Base-by-base conservation (phyloP, 2,888 invertebrate genomes). In the Pelosia muscerda region DNA sequence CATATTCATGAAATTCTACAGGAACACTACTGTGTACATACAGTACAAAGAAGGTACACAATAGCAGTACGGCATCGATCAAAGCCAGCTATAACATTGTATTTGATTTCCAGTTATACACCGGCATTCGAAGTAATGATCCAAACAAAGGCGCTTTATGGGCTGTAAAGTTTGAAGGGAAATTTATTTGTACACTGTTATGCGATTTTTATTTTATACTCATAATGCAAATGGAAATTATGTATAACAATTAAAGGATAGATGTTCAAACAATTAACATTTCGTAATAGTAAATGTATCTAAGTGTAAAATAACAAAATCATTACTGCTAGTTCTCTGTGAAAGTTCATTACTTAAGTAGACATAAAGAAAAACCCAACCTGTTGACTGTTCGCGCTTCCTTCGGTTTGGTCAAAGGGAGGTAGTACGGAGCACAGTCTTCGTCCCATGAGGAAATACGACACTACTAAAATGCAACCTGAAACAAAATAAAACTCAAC, bases 361-460 rank as follows among this genome's bases (percentile, higher is more conserved):
- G n/a, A n/a, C n/a, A n/a, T n/a, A n/a, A 25, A 34, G 34, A 9
- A 9, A 23, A n/a, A 31, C 2, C 78, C 81, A 85, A 96, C 96
- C 95, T 96, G 96, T 87, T 96, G 96, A 67, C 96, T 96, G 79
- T 96, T 96, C 0, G 95, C 95, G 69, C 96, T 96, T 64, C 96
- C 96, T 77, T 96, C 96, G 59, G 96, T 95, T 77, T 95, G 95
- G 84, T 97, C 97, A 76, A 96, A 96, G 0, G 97, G 96, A 0
- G 97, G 97, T 73, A 95, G 94, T 63, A 96, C 96, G 0, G 96
- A 96, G 87, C 97, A 97, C 28, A 97, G 88, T 5, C 96, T 95
- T 34, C 96, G 92, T 0, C 97, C 97, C 97, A 97, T 97, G 85
- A 97, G 91, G 0, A 96, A 95, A 81, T 97, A 97, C 0, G 96